Base-by-base conservation (phyloP, 2,797 vertebrate species). In the Chanos chanos region DNA sequence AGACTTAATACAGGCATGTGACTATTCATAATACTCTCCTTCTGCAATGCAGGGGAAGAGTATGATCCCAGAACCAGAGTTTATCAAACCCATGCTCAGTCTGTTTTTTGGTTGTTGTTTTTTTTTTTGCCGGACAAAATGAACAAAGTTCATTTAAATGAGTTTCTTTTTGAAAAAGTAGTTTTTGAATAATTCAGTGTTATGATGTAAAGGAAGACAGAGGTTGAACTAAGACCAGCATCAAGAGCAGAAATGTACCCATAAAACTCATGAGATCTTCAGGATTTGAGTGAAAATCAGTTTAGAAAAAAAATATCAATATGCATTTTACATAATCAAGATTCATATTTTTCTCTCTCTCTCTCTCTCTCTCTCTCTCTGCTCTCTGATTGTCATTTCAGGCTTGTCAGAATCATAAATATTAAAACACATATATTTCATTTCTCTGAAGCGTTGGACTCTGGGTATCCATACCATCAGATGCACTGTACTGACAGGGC, bases 171-270 rank as follows among this genome's bases (percentile, higher is more conserved):
- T 63, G 31, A 66, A 64, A 73, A 67, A 61, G 6, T 24, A 22
- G 25, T 28, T 61, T 66, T 61, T 68, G 27, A 58, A 68, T 66
- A 54, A 71, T 71, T 73, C 58, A 68, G 45, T 19, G 56, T 15
- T 9, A 47, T 36, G 12, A 45, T 52, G n/a, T n/a, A n/a, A n/a
- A n/a, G n/a, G n/a, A n/a, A n/a, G n/a, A n/a, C n/a, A n/a, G n/a
- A n/a, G n/a, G n/a, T n/a, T n/a, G n/a, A n/a, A n/a, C n/a, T n/a
- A n/a, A n/a, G n/a, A n/a, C n/a, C n/a, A n/a, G n/a, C n/a, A n/a
- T n/a, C n/a, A n/a, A n/a, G n/a, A n/a, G n/a, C n/a, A n/a, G n/a
- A n/a, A n/a, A n/a, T n/a, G n/a, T n/a, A 22, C 18, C 9, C 13
- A 10, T 15, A 27, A 15, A 21, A 10, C 8, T 7, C 37, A 36